Evolutionary conservation across 2,888 invertebrate genomes (phyloP), one percentile per base, ranked within the genome.

Genomic region (Hirudinaria manillensis): DNA sequence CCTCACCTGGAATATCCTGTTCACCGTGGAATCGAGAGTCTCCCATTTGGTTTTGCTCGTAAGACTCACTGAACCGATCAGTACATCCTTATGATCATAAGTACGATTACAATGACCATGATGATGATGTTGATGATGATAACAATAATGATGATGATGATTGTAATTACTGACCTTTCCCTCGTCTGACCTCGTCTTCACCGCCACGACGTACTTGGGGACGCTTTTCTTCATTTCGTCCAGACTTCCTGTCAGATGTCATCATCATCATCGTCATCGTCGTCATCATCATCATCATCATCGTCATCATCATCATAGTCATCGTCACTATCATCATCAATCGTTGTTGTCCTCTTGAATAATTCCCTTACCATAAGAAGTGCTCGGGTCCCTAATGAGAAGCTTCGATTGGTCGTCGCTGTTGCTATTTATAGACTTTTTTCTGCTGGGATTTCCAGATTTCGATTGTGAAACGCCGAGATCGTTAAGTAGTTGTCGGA

Each of bases 201-300:
- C 61, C n/a, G 61, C 1, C 61, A 61, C 61, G 19, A 61, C 61
- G 61, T 61, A 61, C 24, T 29, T 61, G 24, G 61, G 61, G 2
- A 61, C 61, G 24, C 61, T 61, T 29, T 56, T 56, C 56, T 56
- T 56, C 27, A 56, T 21, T 56, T 56, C 56, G 16, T 56, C 56
- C n/a, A 56, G 38, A 38, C 38, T 38, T 38, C 38, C 38, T 38
- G 38, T 38, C 38, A 38, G 4, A 38, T 16, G 32, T 72, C 72
- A 51, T 72, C 72, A 29, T 53, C 51, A 72, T 72, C 72, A 72
- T 72, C 72, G 51, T 72, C 72, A 72, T 72, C 55, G 51, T 55
- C 53, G 51, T 53, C 55, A 72, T 53, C 55, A 70, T 70, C 38
- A 70, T 36, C 21, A 70, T 70, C 70, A 29, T 36, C 70, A 70